Conservation (phyloP, 1,140 invertebrate genomes). For the Popillia japonica region DNA sequence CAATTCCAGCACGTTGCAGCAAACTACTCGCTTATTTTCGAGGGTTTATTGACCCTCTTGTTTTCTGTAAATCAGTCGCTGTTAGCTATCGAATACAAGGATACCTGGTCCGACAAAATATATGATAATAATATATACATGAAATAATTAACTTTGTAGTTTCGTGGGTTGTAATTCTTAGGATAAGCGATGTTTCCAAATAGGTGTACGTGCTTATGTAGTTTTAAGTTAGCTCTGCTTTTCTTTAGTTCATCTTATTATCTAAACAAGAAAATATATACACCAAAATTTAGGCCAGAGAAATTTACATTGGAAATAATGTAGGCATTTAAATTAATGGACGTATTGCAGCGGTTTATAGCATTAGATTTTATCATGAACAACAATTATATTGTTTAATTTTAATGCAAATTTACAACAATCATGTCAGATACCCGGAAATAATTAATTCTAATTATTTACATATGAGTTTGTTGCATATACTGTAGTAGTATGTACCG, state of each 20-base stretch:
- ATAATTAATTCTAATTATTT: too few species aligned
- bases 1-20: background rate
- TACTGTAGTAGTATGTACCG: too few species aligned
- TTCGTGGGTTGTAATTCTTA: too few species aligned
- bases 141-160: too few species aligned
- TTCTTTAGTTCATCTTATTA: constrained; percentile 26
- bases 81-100: background rate
- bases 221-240: background rate
- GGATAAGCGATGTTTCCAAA: background rate
- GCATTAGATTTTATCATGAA: background rate
- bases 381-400: background rate
- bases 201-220: background rate
- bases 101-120: too few species aligned
- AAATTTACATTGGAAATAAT: constrained; percentile 25
- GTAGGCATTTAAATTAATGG: constrained; percentile 4
- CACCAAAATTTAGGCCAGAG: constrained; percentile 17
- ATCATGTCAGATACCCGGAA: too few species aligned
- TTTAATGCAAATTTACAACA: background rate
- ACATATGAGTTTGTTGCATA: too few species aligned
- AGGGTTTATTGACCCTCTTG: constrained; percentile 20
- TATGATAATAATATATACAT: too few species aligned
- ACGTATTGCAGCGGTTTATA: background rate
- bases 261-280: constrained; percentile 28
- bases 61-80: background rate
- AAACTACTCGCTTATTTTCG: background rate